These are phyloP conservation scores for Drosophila tanythrix DNA, from an alignment of 2,888 invertebrate genomes.

Conservation along the genomic window DNA sequence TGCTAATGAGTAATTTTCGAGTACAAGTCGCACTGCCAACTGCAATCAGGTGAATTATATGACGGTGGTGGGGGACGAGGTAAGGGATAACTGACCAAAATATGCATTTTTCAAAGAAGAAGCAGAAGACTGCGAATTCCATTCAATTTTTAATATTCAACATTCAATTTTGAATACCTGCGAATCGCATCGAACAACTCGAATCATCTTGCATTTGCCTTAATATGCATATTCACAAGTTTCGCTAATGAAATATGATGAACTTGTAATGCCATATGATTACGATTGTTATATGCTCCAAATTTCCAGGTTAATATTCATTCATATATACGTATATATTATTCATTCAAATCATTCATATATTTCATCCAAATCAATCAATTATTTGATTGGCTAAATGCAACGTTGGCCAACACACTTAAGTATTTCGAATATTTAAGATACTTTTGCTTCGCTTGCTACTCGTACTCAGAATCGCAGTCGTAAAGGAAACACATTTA, in stretches of 20 bases:
- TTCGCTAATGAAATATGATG: not conserved
- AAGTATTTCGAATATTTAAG: not conserved
- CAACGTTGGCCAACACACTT: not conserved
- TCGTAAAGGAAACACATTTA: not conserved
- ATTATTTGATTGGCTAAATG: not conserved
- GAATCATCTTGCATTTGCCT: not conserved
- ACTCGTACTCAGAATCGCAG: not conserved
- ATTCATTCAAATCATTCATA: too few species aligned
- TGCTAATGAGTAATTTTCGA: conserved; percentile 70
- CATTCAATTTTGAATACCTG: not conserved
- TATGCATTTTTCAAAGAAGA: not conserved
- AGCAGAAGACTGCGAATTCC: not conserved
- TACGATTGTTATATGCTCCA: not conserved
- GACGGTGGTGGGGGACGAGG: not conserved
- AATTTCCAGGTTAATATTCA: not conserved
- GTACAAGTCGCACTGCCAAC: conserved; percentile 58
- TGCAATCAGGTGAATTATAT: conserved; percentile 19
- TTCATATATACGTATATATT: too few species aligned
- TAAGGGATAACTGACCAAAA: not conserved
- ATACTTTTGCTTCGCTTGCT: not conserved
- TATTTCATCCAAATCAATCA: not conserved
- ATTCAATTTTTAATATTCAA: not conserved
- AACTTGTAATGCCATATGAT: not conserved
- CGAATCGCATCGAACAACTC: not conserved
- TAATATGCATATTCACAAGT: too few species aligned